These are phyloP conservation scores for Erythrolamprus reginae DNA, from an alignment of 2,113 vertebrate species.

Conservation along the genomic window DNA sequence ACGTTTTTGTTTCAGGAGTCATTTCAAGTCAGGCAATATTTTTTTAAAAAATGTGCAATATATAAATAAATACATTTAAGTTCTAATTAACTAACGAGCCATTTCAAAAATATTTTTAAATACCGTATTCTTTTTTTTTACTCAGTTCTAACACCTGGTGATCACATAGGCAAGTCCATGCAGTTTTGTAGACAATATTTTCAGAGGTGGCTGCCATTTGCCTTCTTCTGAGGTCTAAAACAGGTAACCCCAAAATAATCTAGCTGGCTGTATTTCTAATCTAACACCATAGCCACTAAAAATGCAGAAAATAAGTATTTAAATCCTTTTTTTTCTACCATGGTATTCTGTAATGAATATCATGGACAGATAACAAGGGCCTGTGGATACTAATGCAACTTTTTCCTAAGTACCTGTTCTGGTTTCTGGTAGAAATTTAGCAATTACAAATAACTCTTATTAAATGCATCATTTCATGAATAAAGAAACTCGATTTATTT, in stretches of 20 bases:
- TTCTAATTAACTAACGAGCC: background rate
- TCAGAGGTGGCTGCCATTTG: background rate
- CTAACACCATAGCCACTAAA: background rate
- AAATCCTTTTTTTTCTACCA: background rate
- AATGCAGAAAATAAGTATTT: background rate
- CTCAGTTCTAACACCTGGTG: background rate
- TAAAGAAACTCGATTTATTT: no score
- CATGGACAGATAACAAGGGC: background rate
- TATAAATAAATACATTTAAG: background rate
- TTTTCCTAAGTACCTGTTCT: background rate
- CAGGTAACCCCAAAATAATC: background rate
- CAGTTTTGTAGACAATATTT: background rate
- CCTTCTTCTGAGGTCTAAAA: background rate
- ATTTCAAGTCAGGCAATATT: background rate
- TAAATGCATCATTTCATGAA: no score
- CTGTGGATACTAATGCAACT: background rate
- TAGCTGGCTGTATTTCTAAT: background rate
- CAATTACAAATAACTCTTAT: no score
- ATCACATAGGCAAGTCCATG: background rate
- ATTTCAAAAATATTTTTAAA: background rate
- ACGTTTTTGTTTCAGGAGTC: background rate
- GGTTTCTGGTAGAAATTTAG: no score
- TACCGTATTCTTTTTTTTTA: background rate
- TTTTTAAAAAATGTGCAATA: background rate
- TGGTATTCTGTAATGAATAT: background rate